Evolutionary conservation across 2,113 vertebrate species (phyloP), one percentile per base, ranked within the genome.

Genomic region (Callionymus lyra): DNA sequence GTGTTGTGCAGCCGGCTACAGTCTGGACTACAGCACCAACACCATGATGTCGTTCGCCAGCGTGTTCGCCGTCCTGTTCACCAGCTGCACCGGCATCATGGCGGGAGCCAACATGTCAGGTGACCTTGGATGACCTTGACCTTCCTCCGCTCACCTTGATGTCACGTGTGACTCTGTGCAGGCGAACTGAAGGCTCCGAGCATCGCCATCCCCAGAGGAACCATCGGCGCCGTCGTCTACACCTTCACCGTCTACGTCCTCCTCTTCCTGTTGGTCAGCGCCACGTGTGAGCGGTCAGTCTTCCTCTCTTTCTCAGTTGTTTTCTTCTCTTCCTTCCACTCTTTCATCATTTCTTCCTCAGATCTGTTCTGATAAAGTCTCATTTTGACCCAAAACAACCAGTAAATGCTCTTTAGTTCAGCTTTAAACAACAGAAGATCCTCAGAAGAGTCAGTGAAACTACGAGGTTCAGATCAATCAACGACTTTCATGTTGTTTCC

Each of bases 21-120:
- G 90, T 6, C 47, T 82, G 68, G 91, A 94, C 74, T 94, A 92
- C 57, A 94, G 90, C 63, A 94, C 91, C 2, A 84, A 84, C 39
- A 68, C 80, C 3, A 50, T 87, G 63, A 93, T 91, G 90, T 89
- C 82, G 2, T 94, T 93, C 2, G 83, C 90, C 57, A 89, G 84
- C 0, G 91, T 93, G 48, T 93, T 93, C 50, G 91, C 91, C 0
- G 82, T 93, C 48, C 85, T 93, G 79, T 93, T 93, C 64, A 93
- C 91, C 19, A 90, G 91, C 76, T 94, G 91, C 72, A 93, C 91
- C 0, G 91, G 91, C 11, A 93, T 94, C 76, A 94, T 94, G 91
- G 91, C 91, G 0, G 91, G 91, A 42, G 90, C 91, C 69, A 94
- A 94, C 64, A 93, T 94, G 91, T 94, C 91, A 50, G 91, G 91